Conservation (phyloP, 2,113 vertebrate species). For the Climacteris rufus region DNA sequence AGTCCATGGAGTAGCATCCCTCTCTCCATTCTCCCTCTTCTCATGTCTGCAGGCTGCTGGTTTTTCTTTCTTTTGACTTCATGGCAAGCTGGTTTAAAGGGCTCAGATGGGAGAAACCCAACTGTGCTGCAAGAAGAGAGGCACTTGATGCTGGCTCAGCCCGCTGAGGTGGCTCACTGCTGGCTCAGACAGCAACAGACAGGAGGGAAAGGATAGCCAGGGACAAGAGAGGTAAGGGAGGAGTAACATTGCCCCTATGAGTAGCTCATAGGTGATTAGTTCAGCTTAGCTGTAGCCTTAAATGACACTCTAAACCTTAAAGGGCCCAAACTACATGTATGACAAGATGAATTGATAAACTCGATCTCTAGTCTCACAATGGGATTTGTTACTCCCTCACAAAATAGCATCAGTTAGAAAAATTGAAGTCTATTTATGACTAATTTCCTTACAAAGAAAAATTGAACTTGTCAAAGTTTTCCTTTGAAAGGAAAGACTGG, state of each 20-base stretch:
- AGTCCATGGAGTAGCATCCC: background rate
- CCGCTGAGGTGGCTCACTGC: background rate
- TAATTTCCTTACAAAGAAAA: background rate
- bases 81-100: background rate
- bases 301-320: background rate
- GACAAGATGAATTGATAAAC: background rate
- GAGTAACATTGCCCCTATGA: background rate
- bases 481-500: background rate
- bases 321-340: background rate
- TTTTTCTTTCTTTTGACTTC: background rate
- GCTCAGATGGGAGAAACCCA: background rate
- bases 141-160: background rate
- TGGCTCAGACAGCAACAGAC: background rate
- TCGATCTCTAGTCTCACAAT: background rate
- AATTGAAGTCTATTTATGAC: background rate
- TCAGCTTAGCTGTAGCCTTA: background rate
- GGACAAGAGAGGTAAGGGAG: background rate
- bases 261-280: background rate
- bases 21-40: fast-evolving
- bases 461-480: background rate
- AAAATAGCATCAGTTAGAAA: background rate
- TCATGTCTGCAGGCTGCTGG: background rate
- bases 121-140: background rate
- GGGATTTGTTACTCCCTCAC: background rate
- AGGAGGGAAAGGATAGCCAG: background rate